phyloP scores from a whole-genome alignment of 1,140 invertebrate species.

The Dendrolimus punctatus region DNA sequence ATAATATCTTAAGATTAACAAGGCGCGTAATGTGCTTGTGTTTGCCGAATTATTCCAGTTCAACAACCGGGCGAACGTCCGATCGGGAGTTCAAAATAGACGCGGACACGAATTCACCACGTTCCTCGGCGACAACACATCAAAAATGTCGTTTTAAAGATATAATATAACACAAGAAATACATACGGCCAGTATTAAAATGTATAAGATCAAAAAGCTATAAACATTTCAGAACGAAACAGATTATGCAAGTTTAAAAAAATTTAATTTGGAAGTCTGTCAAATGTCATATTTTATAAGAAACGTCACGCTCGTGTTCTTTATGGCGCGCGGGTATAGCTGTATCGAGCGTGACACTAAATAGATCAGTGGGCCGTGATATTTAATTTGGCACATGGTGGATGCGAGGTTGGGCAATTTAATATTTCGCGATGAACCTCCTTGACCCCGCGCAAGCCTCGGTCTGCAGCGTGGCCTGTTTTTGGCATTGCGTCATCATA shows the following conservation, averaged over 20 bases:
- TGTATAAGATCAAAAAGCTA: too few species aligned
- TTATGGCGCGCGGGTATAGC: too few species aligned
- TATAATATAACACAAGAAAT: too few species aligned
- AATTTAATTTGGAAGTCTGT: too few species aligned
- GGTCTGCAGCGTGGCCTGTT: constrained; percentile 58
- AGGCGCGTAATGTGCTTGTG: constrained; percentile 58
- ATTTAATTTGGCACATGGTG: constrained; percentile 29
- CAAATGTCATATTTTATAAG: too few species aligned
- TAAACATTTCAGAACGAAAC: too few species aligned
- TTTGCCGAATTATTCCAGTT: constrained; percentile 71
- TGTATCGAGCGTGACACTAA: constrained; percentile 4
- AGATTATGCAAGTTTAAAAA: too few species aligned
- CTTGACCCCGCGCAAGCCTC: constrained; percentile 51
- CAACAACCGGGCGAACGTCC: constrained; percentile 63
- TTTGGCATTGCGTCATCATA: constrained; percentile 68
- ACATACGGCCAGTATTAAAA: too few species aligned
- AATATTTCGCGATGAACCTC: constrained; percentile 47
- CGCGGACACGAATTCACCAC: constrained; percentile 45
- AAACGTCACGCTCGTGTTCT: too few species aligned
- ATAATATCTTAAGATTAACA: constrained; percentile 50
- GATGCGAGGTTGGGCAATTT: constrained; percentile 29
- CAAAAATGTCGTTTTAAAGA: constrained; percentile 25
- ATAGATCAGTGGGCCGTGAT: constrained; percentile 8
- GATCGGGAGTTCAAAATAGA: constrained; percentile 68
- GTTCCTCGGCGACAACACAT: constrained; percentile 49